Evolutionary conservation across 1,140 invertebrate species (phyloP).

Genomic region (Bombus impatiens): DNA sequence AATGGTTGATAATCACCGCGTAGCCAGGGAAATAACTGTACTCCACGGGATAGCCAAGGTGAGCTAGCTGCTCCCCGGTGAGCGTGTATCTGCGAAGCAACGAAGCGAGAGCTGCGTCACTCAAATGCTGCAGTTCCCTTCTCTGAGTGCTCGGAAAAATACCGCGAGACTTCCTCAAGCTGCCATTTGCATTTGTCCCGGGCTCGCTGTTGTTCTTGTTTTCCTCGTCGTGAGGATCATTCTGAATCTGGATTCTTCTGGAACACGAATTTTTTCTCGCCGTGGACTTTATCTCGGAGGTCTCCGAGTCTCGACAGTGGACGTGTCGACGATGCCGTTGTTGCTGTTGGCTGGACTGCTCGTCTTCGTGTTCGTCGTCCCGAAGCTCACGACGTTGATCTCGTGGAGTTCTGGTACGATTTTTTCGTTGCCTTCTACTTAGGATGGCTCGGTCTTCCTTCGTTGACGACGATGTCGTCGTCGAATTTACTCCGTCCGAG

Average conservation of each 20-base stretch:
- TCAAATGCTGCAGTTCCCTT: conserved; percentile 62
- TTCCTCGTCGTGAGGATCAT: neutral
- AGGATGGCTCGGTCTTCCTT: conserved; percentile 63
- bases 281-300: fast-evolving
- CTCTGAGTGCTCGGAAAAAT: neutral
- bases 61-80: conserved; percentile 85
- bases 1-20: conserved; percentile 82
- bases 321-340: neutral
- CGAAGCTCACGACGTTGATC: conserved; percentile 66
- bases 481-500: neutral
- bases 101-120: conserved; percentile 77
- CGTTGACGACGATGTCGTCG: neutral
- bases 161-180: neutral
- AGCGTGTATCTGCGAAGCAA: conserved; percentile 85
- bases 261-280: no score
- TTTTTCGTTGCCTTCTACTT: conserved; percentile 80
- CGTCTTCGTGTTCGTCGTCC: conserved; percentile 35
- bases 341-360: neutral
- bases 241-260: neutral
- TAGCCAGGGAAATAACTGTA: conserved; percentile 83
- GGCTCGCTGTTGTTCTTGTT: no score
- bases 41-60: conserved; percentile 89
- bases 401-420: conserved; percentile 73
- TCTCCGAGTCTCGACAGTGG: neutral
- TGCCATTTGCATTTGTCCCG: fast-evolving